Base-by-base conservation (phyloP, 2,113 vertebrate species). In the Neolamprologus longior region DNA sequence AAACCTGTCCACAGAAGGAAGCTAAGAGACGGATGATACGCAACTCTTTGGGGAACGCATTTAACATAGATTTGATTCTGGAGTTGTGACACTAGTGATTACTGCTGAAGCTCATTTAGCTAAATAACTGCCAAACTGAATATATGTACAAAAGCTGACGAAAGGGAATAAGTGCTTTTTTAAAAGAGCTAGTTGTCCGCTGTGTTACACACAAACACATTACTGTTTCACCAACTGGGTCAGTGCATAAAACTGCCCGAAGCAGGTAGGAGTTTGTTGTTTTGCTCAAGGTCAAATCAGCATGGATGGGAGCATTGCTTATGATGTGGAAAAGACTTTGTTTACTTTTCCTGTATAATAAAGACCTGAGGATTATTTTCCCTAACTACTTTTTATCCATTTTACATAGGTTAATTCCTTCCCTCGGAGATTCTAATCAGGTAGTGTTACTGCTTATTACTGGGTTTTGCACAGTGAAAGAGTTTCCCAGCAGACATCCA, bases 11-110 rank as follows among this genome's bases (percentile, higher is more conserved):
- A 10, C 66, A 24, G 21, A 66, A 17, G 84, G 82, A 52, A 88
- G 53, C 81, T 86, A 54, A 76, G 50, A 87, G 92, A 93, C 84
- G 88, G 90, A 94, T 94, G 92, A 91, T 80, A 81, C 68, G 7
- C 28, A 50, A 86, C 80, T 85, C 89, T 94, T 81, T 78, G 35
- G 88, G 87, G 84, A 83, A 14, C 68, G 83, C 61, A 85, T 94
- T 89, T 66, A 88, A 88, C 81, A 79, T 53, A 82, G 85, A 55
- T 57, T 4, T 17, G 68, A 92, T 88, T 91, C 35, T 87, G 71
- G 79, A 88, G 82, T 84, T 83, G 88, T 78, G 88, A 93, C 88
- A 86, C 40, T 58, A 10, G 61, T 87, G 87, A 90, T 90, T 85
- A 84, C 80, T 35, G 73, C 84, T 89, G 82, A 79, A 82, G 85